Conservation (phyloP, 2,797 vertebrate species). For the Acanthopagrus latus region DNA sequence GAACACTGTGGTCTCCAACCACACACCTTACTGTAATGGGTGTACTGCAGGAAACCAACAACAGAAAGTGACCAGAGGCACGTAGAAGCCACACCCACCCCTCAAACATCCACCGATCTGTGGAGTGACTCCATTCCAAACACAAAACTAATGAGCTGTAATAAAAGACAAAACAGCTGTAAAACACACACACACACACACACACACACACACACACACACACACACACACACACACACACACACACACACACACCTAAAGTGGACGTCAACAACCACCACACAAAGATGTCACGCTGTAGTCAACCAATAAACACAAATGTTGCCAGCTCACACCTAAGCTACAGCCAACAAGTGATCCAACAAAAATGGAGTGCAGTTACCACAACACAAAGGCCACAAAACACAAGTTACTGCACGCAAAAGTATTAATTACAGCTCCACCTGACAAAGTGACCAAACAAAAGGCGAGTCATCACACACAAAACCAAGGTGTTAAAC, state of each 20-base stretch:
- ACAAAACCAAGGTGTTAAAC: not conserved
- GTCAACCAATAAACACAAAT: not conserved
- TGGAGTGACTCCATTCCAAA: too few relatives aligned
- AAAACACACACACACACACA: too few relatives aligned
- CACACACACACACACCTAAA: not conserved
- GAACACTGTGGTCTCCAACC: too few relatives aligned
- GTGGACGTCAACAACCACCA: not conserved
- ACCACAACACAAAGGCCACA: not conserved
- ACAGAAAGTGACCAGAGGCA: too few relatives aligned
- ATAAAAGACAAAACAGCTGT: too few relatives aligned
- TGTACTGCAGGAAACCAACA: too few relatives aligned
- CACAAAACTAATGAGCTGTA: too few relatives aligned
- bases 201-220: too few relatives aligned
- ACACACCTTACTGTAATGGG: too few relatives aligned
- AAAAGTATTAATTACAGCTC: not conserved
- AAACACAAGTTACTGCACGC: not conserved
- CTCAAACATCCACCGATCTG: too few relatives aligned
- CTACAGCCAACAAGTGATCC: not conserved
- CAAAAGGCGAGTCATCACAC: not conserved
- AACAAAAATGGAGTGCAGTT: not conserved
- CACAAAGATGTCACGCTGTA: not conserved
- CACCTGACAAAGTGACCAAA: not conserved
- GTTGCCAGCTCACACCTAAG: not conserved
- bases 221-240: too few relatives aligned
- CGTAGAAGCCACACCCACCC: too few relatives aligned